Evolutionary conservation across 1,140 invertebrate genomes (phyloP).

Genomic region (Sarcophaga bullata): DNA sequence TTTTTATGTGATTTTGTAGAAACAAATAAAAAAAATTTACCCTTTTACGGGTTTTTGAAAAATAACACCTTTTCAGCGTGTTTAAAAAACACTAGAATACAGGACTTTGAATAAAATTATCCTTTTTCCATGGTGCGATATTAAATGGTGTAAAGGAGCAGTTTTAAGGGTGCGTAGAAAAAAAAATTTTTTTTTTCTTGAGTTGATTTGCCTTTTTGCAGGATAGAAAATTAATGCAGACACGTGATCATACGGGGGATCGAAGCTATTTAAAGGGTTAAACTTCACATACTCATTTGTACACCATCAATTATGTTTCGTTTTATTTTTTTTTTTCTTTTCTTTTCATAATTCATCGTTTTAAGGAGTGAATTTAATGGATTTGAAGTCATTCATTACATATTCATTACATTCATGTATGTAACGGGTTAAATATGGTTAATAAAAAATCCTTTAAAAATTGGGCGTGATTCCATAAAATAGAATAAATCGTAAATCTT

Average conservation of each 20-base stretch:
- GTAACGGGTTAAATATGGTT: background rate
- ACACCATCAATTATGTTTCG: slow-evolving; percentile 41
- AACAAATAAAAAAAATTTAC: background rate
- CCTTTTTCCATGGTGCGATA: background rate
- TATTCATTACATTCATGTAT: slow-evolving; percentile 43
- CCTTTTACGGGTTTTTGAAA: background rate
- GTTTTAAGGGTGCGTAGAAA: background rate
- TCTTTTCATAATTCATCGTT: slow-evolving; percentile 8
- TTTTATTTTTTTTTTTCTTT: background rate
- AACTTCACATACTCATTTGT: background rate
- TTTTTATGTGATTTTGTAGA: no score
- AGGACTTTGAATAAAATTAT: background rate
- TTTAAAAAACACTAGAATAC: background rate
- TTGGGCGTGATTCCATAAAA: slow-evolving; percentile 11
- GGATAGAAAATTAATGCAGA: background rate
- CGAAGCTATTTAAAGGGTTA: slow-evolving; percentile 30
- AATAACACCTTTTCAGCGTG: background rate
- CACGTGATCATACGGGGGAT: slow-evolving; percentile 26
- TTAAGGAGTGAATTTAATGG: slow-evolving; percentile 32
- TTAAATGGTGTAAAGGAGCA: background rate
- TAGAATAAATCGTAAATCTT: slow-evolving; percentile 13
- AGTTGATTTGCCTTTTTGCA: background rate
- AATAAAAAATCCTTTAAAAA: background rate
- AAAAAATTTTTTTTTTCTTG: background rate
- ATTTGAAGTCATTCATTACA: slow-evolving; percentile 40